phyloP scores from a whole-genome alignment of 2,113 vertebrate species.

The Cryptomyrus ogoouensis region DNA sequence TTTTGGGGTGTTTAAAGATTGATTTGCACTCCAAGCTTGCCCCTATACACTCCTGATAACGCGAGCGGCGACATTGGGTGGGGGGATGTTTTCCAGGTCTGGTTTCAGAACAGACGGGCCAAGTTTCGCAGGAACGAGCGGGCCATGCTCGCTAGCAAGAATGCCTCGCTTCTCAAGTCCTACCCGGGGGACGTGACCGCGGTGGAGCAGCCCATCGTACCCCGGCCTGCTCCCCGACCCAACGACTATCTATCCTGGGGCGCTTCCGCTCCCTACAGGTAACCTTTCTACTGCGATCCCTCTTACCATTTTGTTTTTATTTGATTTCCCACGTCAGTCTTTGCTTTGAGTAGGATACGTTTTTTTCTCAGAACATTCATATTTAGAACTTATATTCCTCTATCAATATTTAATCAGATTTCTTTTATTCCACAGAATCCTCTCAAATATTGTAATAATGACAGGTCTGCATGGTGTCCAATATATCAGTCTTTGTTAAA shows the following conservation, averaged over 20 bases:
- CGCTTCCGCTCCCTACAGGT: conserved; percentile 77
- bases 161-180: conserved; percentile 77
- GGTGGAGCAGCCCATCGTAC: conserved; percentile 80
- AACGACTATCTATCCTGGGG: conserved; percentile 84
- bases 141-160: conserved; percentile 82
- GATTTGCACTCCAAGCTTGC: not conserved
- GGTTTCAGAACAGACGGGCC: conserved; percentile 85
- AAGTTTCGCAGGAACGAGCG: conserved; percentile 81
- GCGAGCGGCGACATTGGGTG: not conserved
- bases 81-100: conserved; percentile 60
- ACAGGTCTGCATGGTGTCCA: not conserved
- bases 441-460: not conserved
- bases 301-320: not conserved
- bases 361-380: not conserved
- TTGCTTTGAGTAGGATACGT: not conserved
- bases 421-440: not conserved
- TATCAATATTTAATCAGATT: not conserved
- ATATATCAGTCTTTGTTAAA: not conserved
- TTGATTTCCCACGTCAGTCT: not conserved
- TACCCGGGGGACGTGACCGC: conserved; percentile 79
- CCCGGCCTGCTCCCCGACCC: conserved; percentile 75
- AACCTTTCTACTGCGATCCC: conserved; percentile 26
- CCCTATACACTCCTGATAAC: not conserved
- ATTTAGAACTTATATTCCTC: not conserved
- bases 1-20: not conserved